Conservation (phyloP, 1,140 invertebrate species). For the Triops cancriformis region DNA sequence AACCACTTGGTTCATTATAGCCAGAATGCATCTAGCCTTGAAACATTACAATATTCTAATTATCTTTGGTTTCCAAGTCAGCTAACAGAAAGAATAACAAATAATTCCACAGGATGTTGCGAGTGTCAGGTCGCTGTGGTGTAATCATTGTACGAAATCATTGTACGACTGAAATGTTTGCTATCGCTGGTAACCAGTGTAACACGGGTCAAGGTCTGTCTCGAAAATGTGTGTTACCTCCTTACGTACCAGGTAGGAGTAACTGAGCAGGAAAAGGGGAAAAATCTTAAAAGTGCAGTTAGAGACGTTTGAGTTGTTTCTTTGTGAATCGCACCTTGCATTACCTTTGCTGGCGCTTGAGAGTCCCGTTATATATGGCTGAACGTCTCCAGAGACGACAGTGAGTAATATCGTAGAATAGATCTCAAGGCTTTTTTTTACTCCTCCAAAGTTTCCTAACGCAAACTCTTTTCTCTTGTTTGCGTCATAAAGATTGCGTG, state of each 20-base stretch:
- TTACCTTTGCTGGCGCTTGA: not conserved
- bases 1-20: not conserved
- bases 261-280: not conserved
- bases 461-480: not conserved
- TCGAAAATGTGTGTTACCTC: not conserved
- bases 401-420: not conserved
- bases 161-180: not conserved
- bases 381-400: not conserved
- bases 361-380: not conserved
- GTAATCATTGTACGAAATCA: no score
- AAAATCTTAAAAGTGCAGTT: not conserved
- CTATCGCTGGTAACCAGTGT: not conserved
- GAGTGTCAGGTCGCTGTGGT: not conserved
- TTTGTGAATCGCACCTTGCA: not conserved
- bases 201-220: not conserved
- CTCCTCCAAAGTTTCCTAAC: not conserved
- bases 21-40: not conserved
- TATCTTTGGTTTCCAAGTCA: not conserved
- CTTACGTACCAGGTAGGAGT: not conserved
- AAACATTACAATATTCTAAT: not conserved
- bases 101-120: not conserved
- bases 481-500: conserved; percentile 10
- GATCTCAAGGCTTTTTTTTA: not conserved
- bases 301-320: not conserved
- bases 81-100: not conserved